Conservation (phyloP, 2,888 invertebrate species). For the Pantelozetes paolii region DNA sequence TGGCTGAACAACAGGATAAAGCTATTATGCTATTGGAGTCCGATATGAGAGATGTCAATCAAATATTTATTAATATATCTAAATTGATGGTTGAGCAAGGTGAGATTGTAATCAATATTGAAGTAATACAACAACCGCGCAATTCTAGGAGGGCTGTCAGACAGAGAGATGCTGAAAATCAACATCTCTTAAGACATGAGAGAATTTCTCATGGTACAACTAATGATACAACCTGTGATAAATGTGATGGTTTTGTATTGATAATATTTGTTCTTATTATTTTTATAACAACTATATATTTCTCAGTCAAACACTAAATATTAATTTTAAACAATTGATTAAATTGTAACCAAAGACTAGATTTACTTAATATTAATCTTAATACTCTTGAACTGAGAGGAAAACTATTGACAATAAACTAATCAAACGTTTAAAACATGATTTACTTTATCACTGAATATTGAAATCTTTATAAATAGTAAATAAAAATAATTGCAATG, state of each 20-base stretch:
- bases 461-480: too few species aligned
- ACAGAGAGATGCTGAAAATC: conserved; percentile 62
- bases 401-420: too few species aligned
- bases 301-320: conserved; percentile 10
- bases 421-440: too few species aligned
- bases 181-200: conserved; percentile 68
- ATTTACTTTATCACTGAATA: too few species aligned
- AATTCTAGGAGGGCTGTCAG: conserved; percentile 79
- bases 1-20: conserved; percentile 80
- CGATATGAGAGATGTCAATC: conserved; percentile 89
- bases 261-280: conserved; percentile 60
- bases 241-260: conserved; percentile 73
- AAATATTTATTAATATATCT: conserved; percentile 94
- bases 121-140: too few species aligned
- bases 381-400: too few species aligned
- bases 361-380: too few species aligned
- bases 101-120: conserved; percentile 81
- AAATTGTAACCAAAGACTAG: too few species aligned
- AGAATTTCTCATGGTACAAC: too few species aligned
- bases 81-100: conserved; percentile 92
- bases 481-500: too few species aligned
- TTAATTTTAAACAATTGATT: too few species aligned
- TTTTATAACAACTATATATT: conserved; percentile 61
- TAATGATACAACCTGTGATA: too few species aligned
- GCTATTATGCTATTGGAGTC: conserved; percentile 85